Evolutionary conservation across 2,888 invertebrate species (phyloP), one percentile per base, ranked within the genome.

Genomic region (Pyrocoelia pectoralis): DNA sequence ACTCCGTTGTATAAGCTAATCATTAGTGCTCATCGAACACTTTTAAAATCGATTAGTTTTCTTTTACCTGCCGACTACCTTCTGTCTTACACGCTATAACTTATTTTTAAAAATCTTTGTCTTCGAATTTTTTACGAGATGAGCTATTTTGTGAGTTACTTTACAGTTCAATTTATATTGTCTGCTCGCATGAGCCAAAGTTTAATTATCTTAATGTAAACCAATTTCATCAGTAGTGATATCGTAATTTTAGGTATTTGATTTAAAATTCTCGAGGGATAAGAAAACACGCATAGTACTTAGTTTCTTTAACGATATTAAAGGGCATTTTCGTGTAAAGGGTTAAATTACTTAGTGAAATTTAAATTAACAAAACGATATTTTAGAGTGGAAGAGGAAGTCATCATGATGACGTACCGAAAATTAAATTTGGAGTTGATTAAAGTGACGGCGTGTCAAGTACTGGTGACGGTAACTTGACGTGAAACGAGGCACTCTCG

Each of bases 11-110:
- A 24, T 6, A 49, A 55, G 48, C 73, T 74, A 76, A 76, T 76
- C 75, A 66, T 73, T 74, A 74, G 73, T 72, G 70, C 66, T 70
- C 74, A 76, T 76, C 76, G 75, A 76, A 76, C 75, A 76, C 74
- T 74, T 75, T 75, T 70, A 71, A 70, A 74, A 75, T 75, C 75
- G 76, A 77, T 76, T 75, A 76, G 69, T 56, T 61, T 63, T 69
- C 69, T 71, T 72, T 69, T 76, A 76, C 76, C 76, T 77, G 75
- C 57, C 74, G 72, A 67, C 69, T 66, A 72, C 74, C 76, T 75
- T 73, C 74, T 75, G 74, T 73, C 68, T 72, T 72, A 71, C 72
- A 71, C 73, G 29, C 28, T 29, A 48, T 59, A 43, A 59, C 51
- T 58, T 52, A 57, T 57, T 57, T 57, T 2, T 13, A 43, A 43